Evolutionary conservation across 2,797 vertebrate genomes (phyloP), one percentile per base, ranked within the genome.

Genomic region (Platalea minor): DNA sequence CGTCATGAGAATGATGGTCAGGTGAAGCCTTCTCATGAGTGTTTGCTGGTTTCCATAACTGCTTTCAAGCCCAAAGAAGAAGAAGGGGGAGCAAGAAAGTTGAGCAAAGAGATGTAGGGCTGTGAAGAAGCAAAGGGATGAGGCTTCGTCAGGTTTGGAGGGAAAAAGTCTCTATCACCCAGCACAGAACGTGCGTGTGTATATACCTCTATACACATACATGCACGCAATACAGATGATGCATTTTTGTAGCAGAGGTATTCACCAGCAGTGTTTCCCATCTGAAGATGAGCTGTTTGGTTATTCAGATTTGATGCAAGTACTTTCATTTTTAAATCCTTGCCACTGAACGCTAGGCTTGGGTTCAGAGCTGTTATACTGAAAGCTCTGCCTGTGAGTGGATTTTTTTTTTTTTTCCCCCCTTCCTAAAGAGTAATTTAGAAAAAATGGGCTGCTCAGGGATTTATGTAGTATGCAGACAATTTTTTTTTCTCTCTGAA

Each of bases 151-250:
- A 39, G 29, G 6, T 69, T n/a, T 70, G 81, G 35, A 61, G 37
- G 41, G 21, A 45, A 16, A 37, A 46, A 60, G 13, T n/a, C 12
- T 64, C 19, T 16, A 0, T 56, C 24, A 7, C 26, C 12, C 3
- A 14, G 46, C 26, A 23, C 28, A 26, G 39, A 28, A 11, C 0
- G 2, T 7, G n/a, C 31, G 35, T 1, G 1, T 33, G 11, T 39
- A 5, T 17, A 3, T 41, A 12, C 3, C 15, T 31, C 15, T 31
- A 1, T 5, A 5, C 5, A 5, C 19, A 4, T 21, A 6, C 21
- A 24, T 2, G 12, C 39, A 25, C 2, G 0, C 21, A 3, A 5
- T 10, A 16, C 1, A 29, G 60, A 21, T 11, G 37, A 26, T n/a
- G 37, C 10, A 1, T 39, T 64, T 73, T 4, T n/a, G 39, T 43